phyloP scores from a whole-genome alignment of 1,140 invertebrate genomes.

The Aphis craccivora region DNA sequence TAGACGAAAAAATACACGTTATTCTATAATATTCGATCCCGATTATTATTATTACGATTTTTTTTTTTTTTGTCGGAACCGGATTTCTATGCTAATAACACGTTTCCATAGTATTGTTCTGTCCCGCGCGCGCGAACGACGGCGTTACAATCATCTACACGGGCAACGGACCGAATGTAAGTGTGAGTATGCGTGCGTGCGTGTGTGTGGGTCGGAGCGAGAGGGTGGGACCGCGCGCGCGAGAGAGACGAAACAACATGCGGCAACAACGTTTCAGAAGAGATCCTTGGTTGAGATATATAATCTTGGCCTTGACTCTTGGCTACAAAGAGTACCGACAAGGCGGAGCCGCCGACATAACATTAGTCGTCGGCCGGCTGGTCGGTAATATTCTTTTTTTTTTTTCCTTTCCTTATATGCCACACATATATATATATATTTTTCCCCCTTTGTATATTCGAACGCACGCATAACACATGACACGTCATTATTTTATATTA shows the following conservation, averaged over 20 bases:
- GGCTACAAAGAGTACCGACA: slow-evolving; percentile 58
- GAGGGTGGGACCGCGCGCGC: neutral
- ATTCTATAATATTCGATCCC: neutral
- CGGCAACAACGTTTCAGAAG: slow-evolving; percentile 55
- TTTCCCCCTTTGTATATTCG: slow-evolving; percentile 24
- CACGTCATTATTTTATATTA: slow-evolving; percentile 58
- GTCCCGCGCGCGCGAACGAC: slow-evolving; percentile 9
- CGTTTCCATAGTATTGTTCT: slow-evolving; percentile 46
- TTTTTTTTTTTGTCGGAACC: slow-evolving; percentile 39
- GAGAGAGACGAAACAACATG: slow-evolving; percentile 31
- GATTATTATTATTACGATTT: slow-evolving; percentile 16
- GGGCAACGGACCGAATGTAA: slow-evolving; percentile 41
- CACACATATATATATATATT: neutral
- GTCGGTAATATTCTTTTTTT: slow-evolving; percentile 52
- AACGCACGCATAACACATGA: slow-evolving; percentile 53
- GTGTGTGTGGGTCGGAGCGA: neutral
- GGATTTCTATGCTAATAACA: slow-evolving; percentile 52
- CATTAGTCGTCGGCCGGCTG: slow-evolving; percentile 55
- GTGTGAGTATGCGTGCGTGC: neutral
- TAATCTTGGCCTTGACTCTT: slow-evolving; percentile 58
- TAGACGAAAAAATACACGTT: neutral
- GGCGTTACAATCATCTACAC: slow-evolving; percentile 48
- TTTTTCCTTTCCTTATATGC: slow-evolving; percentile 8
- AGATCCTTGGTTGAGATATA: slow-evolving; percentile 58
- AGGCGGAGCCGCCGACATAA: slow-evolving; percentile 58